Evolutionary conservation across 1,140 invertebrate species (phyloP), one percentile per base, ranked within the genome.

Genomic region (Holotrichia oblita): DNA sequence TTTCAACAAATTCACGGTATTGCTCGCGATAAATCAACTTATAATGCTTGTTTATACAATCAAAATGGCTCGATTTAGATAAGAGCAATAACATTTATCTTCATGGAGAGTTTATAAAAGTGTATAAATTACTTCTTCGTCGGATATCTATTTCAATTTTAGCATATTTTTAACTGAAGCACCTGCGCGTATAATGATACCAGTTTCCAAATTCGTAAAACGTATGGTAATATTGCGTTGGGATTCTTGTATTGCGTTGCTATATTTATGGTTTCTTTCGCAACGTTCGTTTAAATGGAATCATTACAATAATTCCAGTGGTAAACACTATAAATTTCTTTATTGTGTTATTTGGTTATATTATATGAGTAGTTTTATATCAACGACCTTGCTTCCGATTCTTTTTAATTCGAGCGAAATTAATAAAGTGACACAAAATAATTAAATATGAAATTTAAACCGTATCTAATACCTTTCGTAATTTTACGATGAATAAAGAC

Each of bases 21-120:
- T 55, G 48, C 48, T 55, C 14, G 48, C 0, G 6, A 55, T 55
- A 55, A 55, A 55, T 55, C 48, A 55, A 55, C 48, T 17, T 55
- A 55, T 55, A 55, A 55, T 55, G 17, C 48, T 17, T 55, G 48
- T 55, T 55, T 55, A 55, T 55, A 55, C 48, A 55, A 55, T 55
- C 48, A 55, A 55, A 55, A 55, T 55, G 48, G 48, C 17, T n/a
- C 14, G 48, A 55, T 55, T 55, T 55, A 55, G 14, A 55, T 55
- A 55, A 55, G 14, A 17, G 48, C 17, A n/a, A 55, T 55, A 55
- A 6, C 48, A 55, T 55, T 55, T 55, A 55, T 55, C 48, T n/a
- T 17, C 17, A 55, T 55, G 0, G 12, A 55, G 14, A 4, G 4
- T 4, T 17, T n/a, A 55, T 6, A 55, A 55, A 55, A 55, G 48